Base-by-base conservation (phyloP, 2,113 vertebrate genomes). In the Rhegmatorhina hoffmannsi region DNA sequence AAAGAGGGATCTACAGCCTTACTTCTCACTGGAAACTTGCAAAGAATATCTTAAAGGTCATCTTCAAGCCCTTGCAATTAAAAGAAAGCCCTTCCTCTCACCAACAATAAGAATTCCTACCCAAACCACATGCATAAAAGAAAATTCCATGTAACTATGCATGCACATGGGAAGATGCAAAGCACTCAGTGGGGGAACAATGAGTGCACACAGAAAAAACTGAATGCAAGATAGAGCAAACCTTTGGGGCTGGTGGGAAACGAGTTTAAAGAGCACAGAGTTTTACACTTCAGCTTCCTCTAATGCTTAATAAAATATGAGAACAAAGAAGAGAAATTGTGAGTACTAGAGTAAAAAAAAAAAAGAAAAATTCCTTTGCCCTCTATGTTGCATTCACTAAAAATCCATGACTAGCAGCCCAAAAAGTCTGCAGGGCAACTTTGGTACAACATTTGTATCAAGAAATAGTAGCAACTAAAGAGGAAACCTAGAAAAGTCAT, bases 251-350 rank as follows among this genome's bases (percentile, higher is more conserved):
- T 92, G 26, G 90, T 86, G 91, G 91, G 90, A 91, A 96, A 92
- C 67, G 58, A 87, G 26, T 93, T 97, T 95, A 94, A 96, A 91
- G 56, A 96, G 44, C 72, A 69, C 20, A 43, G 0, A 23, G 53
- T 86, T 86, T 94, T 74, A 85, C 28, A 36, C 55, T 29, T 34
- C 26, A n/a, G 52, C 34, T 74, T 95, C 74, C 84, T 62, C 76
- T 90, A 64, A 90, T 46, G 55, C 70, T 97, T 78, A 95, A 84
- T 82, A 90, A 90, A 86, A 94, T n/a, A 82, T 79, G 77, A 59
- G 16, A 38, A 52, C 4, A 3, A 56, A 62, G 13, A 29, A 31
- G 19, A 81, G 11, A 33, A 73, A 74, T 25, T 91, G 47, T 13
- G 53, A 76, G 60, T n/a, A 63, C 53, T 34, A 49, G 55, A 87